phyloP scores from a whole-genome alignment of 2,888 invertebrate species.

The Drosophila formosana region DNA sequence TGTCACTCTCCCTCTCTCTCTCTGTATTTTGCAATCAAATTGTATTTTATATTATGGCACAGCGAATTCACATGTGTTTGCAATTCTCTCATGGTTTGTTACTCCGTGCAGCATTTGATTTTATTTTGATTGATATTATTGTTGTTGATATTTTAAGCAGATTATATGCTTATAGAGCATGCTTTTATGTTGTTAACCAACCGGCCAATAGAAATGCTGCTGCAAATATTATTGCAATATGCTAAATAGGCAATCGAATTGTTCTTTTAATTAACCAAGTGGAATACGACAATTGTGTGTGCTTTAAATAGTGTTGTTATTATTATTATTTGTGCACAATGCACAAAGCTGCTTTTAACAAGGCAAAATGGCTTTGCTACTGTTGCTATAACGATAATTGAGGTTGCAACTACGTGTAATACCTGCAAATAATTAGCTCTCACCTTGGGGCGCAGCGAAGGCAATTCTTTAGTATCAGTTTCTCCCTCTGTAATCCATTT shows the following conservation, averaged over 20 bases:
- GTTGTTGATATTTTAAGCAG: slow-evolving; percentile 62
- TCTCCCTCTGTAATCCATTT: background rate
- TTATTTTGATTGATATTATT: slow-evolving; percentile 69
- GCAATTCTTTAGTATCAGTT: background rate
- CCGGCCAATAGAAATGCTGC: slow-evolving; percentile 2
- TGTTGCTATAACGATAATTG: slow-evolving; percentile 11
- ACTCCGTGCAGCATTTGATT: slow-evolving; percentile 53
- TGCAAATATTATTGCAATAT: slow-evolving; percentile 13
- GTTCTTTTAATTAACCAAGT: slow-evolving; percentile 14
- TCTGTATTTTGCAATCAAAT: slow-evolving; percentile 51
- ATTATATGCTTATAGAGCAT: slow-evolving; percentile 41
- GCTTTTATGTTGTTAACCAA: slow-evolving; percentile 12
- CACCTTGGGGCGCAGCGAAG: background rate
- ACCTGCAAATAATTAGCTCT: slow-evolving; percentile 1
- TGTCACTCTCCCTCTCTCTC: background rate
- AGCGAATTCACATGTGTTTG: slow-evolving; percentile 7
- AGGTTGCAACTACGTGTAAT: background rate
- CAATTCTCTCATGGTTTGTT: slow-evolving; percentile 20
- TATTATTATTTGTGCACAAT: background rate
- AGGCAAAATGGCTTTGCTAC: background rate
- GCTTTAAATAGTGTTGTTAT: background rate
- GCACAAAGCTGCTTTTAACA: slow-evolving; percentile 6
- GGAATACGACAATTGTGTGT: slow-evolving; percentile 8
- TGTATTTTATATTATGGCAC: slow-evolving; percentile 29
- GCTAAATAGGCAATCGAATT: slow-evolving; percentile 17